A percentile compares a stretch with the other conserved stretches of the same genome.
phyloP scores from a whole-genome alignment of 2,113 vertebrate species.

The Nicator chloris region DNA sequence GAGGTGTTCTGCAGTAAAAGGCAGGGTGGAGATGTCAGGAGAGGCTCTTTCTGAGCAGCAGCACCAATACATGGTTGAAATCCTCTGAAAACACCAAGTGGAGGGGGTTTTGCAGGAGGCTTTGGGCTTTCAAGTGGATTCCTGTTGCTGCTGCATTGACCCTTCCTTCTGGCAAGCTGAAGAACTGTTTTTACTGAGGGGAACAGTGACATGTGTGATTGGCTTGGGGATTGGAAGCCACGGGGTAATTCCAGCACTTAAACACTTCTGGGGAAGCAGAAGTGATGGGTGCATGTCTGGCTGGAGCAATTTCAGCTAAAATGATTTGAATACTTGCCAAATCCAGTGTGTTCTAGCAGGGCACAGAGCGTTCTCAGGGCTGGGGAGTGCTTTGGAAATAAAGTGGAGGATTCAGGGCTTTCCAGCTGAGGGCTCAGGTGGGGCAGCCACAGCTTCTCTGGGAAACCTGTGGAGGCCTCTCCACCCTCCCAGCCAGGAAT shows the following conservation, averaged over 20 bases:
- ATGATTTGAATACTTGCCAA: neutral
- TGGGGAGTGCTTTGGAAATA: neutral
- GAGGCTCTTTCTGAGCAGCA: neutral
- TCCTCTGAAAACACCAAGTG: neutral
- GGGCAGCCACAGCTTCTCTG: neutral
- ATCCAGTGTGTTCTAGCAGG: neutral
- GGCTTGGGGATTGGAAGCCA: neutral
- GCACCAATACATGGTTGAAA: neutral
- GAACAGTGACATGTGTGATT: neutral
- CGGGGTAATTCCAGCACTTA: neutral
- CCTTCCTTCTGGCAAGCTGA: neutral
- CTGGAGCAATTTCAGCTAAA: neutral
- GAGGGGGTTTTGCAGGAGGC: neutral
- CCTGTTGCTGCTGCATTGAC: neutral
- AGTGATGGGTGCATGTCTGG: neutral
- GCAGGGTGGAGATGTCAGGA: neutral
- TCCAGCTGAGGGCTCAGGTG: rapidly evolving
- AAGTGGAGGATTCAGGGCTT: neutral
- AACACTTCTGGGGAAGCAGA: neutral
- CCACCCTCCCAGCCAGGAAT: neutral
- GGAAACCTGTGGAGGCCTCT: neutral
- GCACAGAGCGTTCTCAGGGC: neutral
- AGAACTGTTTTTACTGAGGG: neutral
- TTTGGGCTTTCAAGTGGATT: neutral
- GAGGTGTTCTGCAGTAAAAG: neutral